Evolutionary conservation across 2,888 invertebrate genomes (phyloP).

Genomic region (Polydrusus tereticollis): DNA sequence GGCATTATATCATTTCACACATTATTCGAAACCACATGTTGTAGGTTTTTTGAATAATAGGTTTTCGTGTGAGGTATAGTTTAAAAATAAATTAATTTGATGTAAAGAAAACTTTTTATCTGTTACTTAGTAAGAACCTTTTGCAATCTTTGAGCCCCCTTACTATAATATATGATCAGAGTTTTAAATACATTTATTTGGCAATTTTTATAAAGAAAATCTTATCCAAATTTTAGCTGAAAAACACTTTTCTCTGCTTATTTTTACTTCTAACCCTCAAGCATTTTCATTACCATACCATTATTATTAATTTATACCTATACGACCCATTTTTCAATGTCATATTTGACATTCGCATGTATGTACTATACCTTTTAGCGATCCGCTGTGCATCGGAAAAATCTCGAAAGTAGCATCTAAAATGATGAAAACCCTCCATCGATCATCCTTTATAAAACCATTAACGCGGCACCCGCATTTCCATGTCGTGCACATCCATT

Average conservation of each 20-base stretch:
- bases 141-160: too few relatives aligned
- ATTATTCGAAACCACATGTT: too few relatives aligned
- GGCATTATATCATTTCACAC: too few relatives aligned
- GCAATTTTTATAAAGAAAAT: neutral
- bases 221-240: neutral
- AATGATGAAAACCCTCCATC: constrained; percentile 44
- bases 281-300: neutral
- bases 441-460: constrained; percentile 45
- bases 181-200: too few relatives aligned
- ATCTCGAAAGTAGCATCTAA: constrained; percentile 35
- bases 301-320: constrained; percentile 8
- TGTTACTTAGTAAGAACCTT: too few relatives aligned
- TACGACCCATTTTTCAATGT: constrained; percentile 8
- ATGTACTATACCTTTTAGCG: constrained; percentile 41
- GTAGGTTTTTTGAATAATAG: too few relatives aligned
- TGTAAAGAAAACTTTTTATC: too few relatives aligned
- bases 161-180: too few relatives aligned
- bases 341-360: constrained; percentile 34
- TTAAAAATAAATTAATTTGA: too few relatives aligned
- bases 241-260: neutral
- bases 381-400: constrained; percentile 24
- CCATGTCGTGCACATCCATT: constrained; percentile 33
- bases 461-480: constrained; percentile 42
- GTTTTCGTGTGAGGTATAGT: too few relatives aligned
- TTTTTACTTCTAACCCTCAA: neutral